Evolutionary conservation across 2,797 vertebrate species (phyloP).

Genomic region (Clamator glandarius): DNA sequence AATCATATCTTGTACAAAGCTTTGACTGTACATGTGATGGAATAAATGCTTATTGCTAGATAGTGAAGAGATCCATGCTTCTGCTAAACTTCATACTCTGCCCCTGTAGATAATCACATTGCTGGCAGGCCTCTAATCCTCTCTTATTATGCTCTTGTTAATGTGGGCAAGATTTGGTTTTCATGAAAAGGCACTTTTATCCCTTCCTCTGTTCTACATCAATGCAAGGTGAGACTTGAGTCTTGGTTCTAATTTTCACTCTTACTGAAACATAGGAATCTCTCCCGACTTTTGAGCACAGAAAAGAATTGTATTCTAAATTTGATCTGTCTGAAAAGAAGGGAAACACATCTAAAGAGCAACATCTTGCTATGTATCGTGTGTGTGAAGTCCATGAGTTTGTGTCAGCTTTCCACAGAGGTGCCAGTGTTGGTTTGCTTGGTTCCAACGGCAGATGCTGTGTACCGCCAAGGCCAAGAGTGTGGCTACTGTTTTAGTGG

Average conservation of each 20-base stretch:
- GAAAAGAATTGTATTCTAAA: background rate
- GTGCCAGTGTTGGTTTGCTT: background rate
- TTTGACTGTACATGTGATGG: background rate
- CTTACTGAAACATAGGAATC: background rate
- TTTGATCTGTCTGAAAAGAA: background rate
- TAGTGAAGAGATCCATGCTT: background rate
- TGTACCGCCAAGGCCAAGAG: background rate
- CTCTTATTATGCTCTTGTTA: background rate
- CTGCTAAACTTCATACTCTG: background rate
- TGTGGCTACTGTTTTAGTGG: background rate
- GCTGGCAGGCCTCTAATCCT: background rate
- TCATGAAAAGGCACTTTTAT: background rate
- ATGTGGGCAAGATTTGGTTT: background rate
- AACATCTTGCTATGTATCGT: background rate
- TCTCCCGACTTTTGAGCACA: background rate
- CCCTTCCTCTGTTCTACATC: background rate
- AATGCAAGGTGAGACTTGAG: background rate
- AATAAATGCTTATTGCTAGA: background rate
- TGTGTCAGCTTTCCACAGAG: background rate
- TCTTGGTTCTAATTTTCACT: background rate
- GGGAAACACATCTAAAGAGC: accelerated
- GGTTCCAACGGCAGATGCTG: background rate
- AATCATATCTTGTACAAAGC: background rate
- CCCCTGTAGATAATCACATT: background rate
- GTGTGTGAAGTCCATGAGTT: background rate